Percentiles rank a stretch among this genome's conserved stretches.
phyloP scores from a whole-genome alignment of 2,888 invertebrate species.

The Conistra vaccinii region DNA sequence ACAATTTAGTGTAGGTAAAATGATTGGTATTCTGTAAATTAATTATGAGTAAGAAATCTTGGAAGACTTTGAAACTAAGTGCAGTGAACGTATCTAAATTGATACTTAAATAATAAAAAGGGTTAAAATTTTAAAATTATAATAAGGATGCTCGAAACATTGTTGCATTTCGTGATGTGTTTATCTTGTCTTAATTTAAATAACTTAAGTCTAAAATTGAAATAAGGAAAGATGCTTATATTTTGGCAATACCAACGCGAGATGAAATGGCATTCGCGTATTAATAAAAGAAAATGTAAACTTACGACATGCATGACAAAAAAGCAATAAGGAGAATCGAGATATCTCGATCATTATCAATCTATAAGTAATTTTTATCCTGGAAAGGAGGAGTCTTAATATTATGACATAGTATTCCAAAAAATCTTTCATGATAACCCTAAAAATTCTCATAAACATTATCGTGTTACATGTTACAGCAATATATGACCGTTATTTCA shows the following conservation, averaged over 20 bases:
- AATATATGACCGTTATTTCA: constrained; percentile 40
- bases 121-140: no score
- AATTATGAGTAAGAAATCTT: constrained; percentile 2
- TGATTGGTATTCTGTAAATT: constrained; percentile 10
- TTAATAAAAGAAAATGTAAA: neutral
- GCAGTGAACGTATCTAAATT: constrained; percentile 8
- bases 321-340: neutral
- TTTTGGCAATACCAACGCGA: neutral
- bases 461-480: constrained; percentile 42
- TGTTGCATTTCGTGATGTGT: neutral
- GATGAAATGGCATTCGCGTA: neutral
- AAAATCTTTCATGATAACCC: neutral
- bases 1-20: constrained; percentile 13
- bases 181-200: neutral
- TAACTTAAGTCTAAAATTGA: neutral
- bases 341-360: neutral
- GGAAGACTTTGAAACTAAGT: constrained; percentile 10
- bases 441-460: constrained; percentile 43
- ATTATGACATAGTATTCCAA: neutral
- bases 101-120: no score
- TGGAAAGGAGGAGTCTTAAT: neutral
- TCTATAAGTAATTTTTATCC: no score
- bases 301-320: neutral
- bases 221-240: neutral
- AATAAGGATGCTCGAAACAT: neutral